Evolutionary conservation across 2,888 invertebrate species (phyloP).

Genomic region (Siphonodentalium dalli): DNA sequence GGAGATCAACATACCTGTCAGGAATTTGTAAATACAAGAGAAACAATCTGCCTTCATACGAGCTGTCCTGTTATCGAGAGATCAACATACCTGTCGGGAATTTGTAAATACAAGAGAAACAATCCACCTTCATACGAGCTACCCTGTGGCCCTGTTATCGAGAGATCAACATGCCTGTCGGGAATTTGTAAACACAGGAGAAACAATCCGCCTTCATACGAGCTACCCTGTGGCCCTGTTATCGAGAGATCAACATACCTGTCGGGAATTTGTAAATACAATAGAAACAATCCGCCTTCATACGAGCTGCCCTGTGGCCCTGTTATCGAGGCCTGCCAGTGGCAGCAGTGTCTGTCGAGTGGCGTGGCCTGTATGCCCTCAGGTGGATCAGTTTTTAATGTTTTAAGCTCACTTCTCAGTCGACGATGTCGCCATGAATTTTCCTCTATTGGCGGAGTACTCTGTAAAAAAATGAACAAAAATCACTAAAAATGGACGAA

Average conservation of each 20-base stretch:
- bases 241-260: slow-evolving; percentile 68
- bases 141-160: slow-evolving; percentile 87
- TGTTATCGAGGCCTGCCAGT: slow-evolving; percentile 93
- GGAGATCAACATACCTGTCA: slow-evolving; percentile 52
- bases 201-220: slow-evolving; percentile 93
- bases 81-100: slow-evolving; percentile 75
- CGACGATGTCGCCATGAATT: slow-evolving; percentile 83
- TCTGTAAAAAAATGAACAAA: slow-evolving; percentile 40
- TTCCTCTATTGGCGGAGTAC: slow-evolving; percentile 71
- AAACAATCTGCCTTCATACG: slow-evolving; percentile 93
- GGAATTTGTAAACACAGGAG: slow-evolving; percentile 90
- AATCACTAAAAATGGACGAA: too few relatives aligned
- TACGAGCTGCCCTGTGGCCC: slow-evolving; percentile 93
- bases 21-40: slow-evolving; percentile 90
- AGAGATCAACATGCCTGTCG: slow-evolving; percentile 66
- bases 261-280: slow-evolving; percentile 85
- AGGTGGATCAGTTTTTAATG: slow-evolving; percentile 74
- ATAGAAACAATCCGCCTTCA: slow-evolving; percentile 90
- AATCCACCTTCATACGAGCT: slow-evolving; percentile 94
- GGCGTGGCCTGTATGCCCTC: slow-evolving; percentile 86
- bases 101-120: slow-evolving; percentile 88
- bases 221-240: slow-evolving; percentile 88
- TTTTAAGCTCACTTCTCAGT: slow-evolving; percentile 77
- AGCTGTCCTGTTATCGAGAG: slow-evolving; percentile 88
- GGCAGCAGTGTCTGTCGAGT: slow-evolving; percentile 80